Evolutionary conservation across 2,797 vertebrate genomes (phyloP).

Genomic region (Arrhamphus sclerolepis): DNA sequence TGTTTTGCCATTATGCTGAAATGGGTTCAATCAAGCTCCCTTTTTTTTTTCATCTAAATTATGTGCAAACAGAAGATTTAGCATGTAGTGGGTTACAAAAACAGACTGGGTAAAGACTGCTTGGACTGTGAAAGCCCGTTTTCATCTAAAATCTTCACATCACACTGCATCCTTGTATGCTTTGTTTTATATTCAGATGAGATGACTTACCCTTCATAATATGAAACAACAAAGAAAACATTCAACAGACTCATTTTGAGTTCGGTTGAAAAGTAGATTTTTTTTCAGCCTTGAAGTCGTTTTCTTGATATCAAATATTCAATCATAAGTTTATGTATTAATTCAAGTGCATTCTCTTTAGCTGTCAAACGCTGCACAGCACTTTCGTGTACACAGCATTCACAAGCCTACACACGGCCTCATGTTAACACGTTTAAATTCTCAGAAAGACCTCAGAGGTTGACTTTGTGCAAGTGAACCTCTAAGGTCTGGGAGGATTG

Average conservation of each 20-base stretch:
- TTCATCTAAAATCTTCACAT: slow-evolving; percentile 40
- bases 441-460: slow-evolving; percentile 13
- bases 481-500: background rate
- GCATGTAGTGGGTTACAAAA: background rate
- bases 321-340: slow-evolving; percentile 65
- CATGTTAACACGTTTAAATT: slow-evolving; percentile 36
- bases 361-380: slow-evolving; percentile 4
- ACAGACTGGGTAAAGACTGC: slow-evolving; percentile 11
- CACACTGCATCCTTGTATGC: slow-evolving; percentile 13
- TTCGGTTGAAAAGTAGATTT: slow-evolving; percentile 59
- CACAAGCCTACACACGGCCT: slow-evolving; percentile 20
- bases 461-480: slow-evolving; percentile 20
- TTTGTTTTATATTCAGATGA: slow-evolving; percentile 39
- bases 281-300: slow-evolving; percentile 48
- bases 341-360: slow-evolving; percentile 48
- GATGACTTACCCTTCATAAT: slow-evolving; percentile 42
- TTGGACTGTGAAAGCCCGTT: background rate
- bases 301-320: slow-evolving; percentile 64
- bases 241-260: slow-evolving; percentile 49
- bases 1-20: background rate
- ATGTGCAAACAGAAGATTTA: slow-evolving; percentile 24
- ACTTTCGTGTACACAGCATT: background rate
- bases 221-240: slow-evolving; percentile 45
- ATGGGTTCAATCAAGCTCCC: background rate
- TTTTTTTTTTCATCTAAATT: background rate